These are phyloP conservation scores for Calameuta idolon DNA, from an alignment of 2,888 invertebrate species.

Conservation along the genomic window DNA sequence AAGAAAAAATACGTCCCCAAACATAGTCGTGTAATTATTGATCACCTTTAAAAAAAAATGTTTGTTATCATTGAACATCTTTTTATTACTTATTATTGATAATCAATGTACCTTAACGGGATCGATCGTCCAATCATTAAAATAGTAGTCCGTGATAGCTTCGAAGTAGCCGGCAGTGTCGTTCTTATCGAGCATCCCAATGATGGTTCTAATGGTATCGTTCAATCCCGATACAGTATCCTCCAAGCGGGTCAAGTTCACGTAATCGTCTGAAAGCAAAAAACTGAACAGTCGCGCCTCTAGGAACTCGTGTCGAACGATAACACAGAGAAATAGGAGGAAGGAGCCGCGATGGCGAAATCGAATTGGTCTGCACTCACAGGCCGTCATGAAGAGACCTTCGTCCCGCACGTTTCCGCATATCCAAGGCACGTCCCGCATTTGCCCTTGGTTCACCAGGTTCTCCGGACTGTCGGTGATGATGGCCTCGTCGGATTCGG, in stretches of 20 bases:
- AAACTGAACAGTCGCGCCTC: too few relatives aligned
- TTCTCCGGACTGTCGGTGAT: constrained; percentile 32
- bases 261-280: too few relatives aligned
- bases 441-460: constrained; percentile 21
- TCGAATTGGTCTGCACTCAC: neutral
- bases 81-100: too few relatives aligned
- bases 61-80: neutral
- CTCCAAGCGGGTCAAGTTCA: too few relatives aligned
- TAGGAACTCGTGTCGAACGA: too few relatives aligned
- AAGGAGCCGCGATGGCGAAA: too few relatives aligned
- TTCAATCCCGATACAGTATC: too few relatives aligned
- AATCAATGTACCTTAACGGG: neutral
- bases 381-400: constrained; percentile 24
- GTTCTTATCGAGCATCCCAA: too few relatives aligned
- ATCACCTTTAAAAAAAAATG: neutral
- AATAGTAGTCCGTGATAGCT: neutral
- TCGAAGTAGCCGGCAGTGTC: neutral
- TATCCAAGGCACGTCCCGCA: constrained; percentile 35
- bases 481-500: constrained; percentile 34
- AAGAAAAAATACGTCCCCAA: rapidly evolving
- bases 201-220: too few relatives aligned
- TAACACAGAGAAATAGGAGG: too few relatives aligned
- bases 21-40: neutral
- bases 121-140: neutral
- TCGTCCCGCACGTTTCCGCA: constrained; percentile 36